A percentile compares a stretch with the other conserved stretches of the same genome.
Evolutionary conservation across 1,140 invertebrate species (phyloP).

Genomic region (Pseudoatta argentina): DNA sequence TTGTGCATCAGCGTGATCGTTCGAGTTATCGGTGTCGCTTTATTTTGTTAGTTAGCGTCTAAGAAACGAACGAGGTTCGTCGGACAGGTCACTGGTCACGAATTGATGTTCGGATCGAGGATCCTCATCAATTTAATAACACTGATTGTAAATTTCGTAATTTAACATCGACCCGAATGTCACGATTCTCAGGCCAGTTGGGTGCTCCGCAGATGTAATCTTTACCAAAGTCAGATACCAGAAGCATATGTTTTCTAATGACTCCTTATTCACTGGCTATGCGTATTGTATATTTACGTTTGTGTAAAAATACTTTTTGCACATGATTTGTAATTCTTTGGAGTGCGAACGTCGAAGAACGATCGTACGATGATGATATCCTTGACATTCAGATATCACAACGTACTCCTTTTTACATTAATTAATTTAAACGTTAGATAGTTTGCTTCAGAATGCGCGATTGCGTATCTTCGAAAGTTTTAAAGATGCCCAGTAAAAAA

Average conservation of each 20-base stretch:
- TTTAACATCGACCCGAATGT: background rate
- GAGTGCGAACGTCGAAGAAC: background rate
- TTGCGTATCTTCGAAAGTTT: background rate
- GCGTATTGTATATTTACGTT: conserved; percentile 3
- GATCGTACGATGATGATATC: background rate
- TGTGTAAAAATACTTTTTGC: background rate
- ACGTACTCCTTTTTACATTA: background rate
- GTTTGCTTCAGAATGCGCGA: background rate
- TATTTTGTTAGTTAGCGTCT: conserved; percentile 47
- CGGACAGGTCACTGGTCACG: background rate
- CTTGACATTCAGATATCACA: background rate
- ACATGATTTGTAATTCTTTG: background rate
- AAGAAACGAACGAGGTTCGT: conserved; percentile 21
- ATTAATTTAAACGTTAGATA: conserved; percentile 14
- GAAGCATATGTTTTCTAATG: conserved; percentile 23
- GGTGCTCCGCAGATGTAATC: conserved; percentile 24
- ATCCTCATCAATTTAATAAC: background rate
- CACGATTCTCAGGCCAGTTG: background rate
- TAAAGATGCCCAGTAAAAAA: no score
- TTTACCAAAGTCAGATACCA: conserved; percentile 56
- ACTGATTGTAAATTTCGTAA: background rate
- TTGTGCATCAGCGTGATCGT: conserved; percentile 12
- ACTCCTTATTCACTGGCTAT: conserved; percentile 5
- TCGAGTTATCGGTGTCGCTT: conserved; percentile 5
- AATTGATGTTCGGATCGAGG: conserved; percentile 5